Evolutionary conservation across 2,888 invertebrate species (phyloP).

Genomic region (Melanostoma mellinum): DNA sequence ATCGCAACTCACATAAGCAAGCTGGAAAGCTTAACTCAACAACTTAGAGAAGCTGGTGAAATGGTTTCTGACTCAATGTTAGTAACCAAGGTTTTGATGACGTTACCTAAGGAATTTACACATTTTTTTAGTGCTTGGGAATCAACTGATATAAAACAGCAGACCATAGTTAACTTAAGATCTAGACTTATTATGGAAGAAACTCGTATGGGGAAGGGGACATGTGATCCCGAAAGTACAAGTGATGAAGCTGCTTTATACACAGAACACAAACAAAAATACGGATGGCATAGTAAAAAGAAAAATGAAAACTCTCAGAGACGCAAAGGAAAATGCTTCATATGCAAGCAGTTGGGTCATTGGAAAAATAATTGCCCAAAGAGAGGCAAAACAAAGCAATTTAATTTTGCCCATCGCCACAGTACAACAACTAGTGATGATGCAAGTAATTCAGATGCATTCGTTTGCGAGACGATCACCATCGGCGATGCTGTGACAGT

Average conservation of each 20-base stretch:
- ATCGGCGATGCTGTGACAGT: no score
- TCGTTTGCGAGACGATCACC: neutral
- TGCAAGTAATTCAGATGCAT: neutral
- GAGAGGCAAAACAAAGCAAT: neutral
- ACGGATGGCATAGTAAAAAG: no score
- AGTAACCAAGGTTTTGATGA: no score
- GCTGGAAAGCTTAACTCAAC: neutral
- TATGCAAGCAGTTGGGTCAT: constrained; percentile 35
- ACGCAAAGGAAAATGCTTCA: constrained; percentile 28
- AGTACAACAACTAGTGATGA: neutral
- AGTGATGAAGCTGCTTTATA: neutral
- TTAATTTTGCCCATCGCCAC: neutral
- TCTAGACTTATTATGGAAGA: constrained; percentile 52
- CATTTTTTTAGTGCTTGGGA: constrained; percentile 32
- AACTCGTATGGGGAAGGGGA: constrained; percentile 10
- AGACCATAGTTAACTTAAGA: constrained; percentile 38
- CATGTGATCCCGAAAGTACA: no score
- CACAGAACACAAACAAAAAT: neutral
- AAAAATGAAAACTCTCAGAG: neutral
- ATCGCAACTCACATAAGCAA: neutral
- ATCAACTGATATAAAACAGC: constrained; percentile 37
- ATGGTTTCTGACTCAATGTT: neutral
- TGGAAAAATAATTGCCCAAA: constrained; percentile 44
- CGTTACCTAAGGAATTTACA: neutral
- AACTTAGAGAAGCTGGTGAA: neutral